These are phyloP conservation scores for Aphaenogaster ashmeadi DNA, from an alignment of 1,140 invertebrate species.

Conservation along the genomic window DNA sequence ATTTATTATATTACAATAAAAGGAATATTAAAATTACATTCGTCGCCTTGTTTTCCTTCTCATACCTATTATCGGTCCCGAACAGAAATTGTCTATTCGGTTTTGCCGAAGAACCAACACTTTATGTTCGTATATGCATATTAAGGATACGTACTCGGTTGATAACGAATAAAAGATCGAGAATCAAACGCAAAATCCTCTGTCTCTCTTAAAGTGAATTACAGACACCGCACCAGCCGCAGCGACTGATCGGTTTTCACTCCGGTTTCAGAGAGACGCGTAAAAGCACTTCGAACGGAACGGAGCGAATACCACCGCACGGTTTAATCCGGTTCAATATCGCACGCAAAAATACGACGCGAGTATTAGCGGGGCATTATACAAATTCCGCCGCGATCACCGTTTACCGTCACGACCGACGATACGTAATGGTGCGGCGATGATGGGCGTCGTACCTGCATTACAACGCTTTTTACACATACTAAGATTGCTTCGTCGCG, in stretches of 20 bases:
- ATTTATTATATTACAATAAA: background rate
- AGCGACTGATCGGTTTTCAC: constrained; percentile 33
- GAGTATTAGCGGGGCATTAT: background rate
- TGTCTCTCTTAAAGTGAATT: constrained; percentile 50
- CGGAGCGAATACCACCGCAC: constrained; percentile 36
- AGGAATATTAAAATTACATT: background rate
- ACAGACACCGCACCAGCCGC: constrained; percentile 14
- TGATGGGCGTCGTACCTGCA: constrained; percentile 23
- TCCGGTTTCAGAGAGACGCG: constrained; percentile 61
- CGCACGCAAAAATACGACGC: constrained; percentile 9
- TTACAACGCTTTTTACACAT: constrained; percentile 41
- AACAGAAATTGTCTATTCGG: background rate
- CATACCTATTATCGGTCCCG: background rate
- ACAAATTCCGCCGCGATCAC: constrained; percentile 31
- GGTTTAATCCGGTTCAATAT: constrained; percentile 57
- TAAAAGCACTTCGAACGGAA: constrained; percentile 62
- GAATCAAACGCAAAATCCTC: constrained; percentile 58
- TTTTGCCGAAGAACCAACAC: background rate
- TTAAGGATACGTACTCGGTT: background rate
- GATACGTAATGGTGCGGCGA: background rate
- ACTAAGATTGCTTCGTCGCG: constrained; percentile 19
- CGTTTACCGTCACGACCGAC: constrained; percentile 35
- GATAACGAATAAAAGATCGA: constrained; percentile 34
- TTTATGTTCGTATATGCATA: background rate
- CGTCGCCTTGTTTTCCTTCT: background rate